Evolutionary conservation across 2,113 vertebrate genomes (phyloP), one percentile per base, ranked within the genome.

Genomic region (Pipa parva): DNA sequence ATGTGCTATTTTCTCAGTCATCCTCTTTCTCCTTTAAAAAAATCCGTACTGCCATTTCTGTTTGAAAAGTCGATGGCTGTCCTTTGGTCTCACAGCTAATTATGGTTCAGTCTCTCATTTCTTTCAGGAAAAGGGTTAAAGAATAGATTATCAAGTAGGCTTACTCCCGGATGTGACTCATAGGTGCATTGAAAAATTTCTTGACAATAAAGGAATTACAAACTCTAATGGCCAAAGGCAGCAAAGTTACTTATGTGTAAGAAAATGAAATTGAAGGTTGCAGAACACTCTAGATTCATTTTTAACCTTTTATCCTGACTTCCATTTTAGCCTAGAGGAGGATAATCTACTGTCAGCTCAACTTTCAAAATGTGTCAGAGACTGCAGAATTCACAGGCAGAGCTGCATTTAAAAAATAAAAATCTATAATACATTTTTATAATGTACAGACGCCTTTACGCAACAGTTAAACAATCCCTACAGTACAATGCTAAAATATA

Each of bases 221-320:
- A 33, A 39, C 29, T 52, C 22, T 51, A 25, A 59, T 68, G 29
- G 65, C 65, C 65, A 68, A 45, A 28, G 65, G 65, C 65, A 59
- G 29, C 65, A 52, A 50, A 52, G 55, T 42, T 68, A 59, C 65
- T 68, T 67, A 50, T 59, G 42, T 58, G 64, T 26, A 49, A 49
- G 56, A 60, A 68, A 68, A 68, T 68, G 46, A 42, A 68, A 52
- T 59, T 68, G 65, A 59, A 68, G 56, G 55, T 68, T 68, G 65
- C 46, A 39, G 46, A 26, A 59, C 56, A 59, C 56, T 59, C 55
- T 22, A 21, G 45, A 59, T 50, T 22, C 4, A 12, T 50, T 59
- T 67, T 59, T 67, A 59, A 48, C 42, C 29, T 67, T 67, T 67
- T 50, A 67, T 67, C 27, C 42, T 13, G 3, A 22, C 28, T 59